Conservation (phyloP, 2,797 vertebrate genomes). For the Gallinago solitaria region DNA sequence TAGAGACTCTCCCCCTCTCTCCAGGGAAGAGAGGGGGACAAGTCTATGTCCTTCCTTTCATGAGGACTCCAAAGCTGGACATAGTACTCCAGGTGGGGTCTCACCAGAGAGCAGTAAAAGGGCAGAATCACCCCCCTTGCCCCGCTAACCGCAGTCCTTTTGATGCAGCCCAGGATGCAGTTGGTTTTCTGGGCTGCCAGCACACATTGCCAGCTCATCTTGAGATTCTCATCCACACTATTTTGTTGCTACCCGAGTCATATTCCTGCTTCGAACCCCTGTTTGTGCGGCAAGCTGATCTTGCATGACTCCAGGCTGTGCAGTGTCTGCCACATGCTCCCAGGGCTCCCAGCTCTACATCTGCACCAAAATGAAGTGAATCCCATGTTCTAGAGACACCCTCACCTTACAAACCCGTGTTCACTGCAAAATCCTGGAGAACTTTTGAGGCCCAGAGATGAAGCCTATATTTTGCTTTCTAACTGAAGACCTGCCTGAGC, state of each 20-base stretch:
- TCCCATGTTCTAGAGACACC: not conserved
- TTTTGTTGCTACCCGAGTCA: not conserved
- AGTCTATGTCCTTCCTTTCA: no score
- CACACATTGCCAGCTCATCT: no score
- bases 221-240: no score
- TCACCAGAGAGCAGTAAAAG: no score
- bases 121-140: no score
- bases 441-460: not conserved
- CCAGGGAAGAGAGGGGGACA: no score
- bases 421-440: not conserved
- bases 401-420: not conserved
- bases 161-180: no score
- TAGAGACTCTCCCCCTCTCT: no score
- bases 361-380: not conserved
- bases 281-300: not conserved
- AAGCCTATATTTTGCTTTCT: not conserved
- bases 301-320: accelerated
- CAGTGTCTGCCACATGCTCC: not conserved
- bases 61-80: no score
- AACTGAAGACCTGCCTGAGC: not conserved
- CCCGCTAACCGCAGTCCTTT: no score
- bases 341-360: accelerated
- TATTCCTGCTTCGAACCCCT: not conserved
- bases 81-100: no score
- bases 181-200: no score